These are phyloP conservation scores for Eurystomus glaucurus DNA, from an alignment of 2,797 vertebrate species.

Conservation along the genomic window DNA sequence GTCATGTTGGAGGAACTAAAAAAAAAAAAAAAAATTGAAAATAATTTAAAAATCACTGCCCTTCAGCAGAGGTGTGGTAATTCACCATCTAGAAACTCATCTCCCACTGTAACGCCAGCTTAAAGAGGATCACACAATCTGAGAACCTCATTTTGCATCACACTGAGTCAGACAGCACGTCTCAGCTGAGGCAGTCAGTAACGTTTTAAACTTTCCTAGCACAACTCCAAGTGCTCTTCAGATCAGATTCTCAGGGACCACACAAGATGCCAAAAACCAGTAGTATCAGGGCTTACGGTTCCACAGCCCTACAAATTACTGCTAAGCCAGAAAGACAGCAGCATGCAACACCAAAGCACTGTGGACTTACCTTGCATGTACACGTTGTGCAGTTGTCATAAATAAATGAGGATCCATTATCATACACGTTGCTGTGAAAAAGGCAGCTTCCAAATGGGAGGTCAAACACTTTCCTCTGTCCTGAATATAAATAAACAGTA, in stretches of 20 bases:
- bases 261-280: constrained; percentile 11
- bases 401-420: constrained; percentile 90
- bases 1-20: neutral
- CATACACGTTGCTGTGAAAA: constrained; percentile 95
- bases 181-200: neutral
- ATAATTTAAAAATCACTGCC: neutral
- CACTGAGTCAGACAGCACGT: neutral
- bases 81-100: neutral
- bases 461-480: constrained; percentile 98
- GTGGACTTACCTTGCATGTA: constrained; percentile 88
- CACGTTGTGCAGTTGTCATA: constrained; percentile 94
- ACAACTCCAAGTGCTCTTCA: constrained; percentile 1
- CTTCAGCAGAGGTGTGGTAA: neutral
- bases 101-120: neutral
- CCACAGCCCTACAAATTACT: neutral
- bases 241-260: neutral
- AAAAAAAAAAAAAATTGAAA: neutral
- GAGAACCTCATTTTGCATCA: neutral
- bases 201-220: neutral
- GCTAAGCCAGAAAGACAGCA: neutral
- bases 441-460: constrained; percentile 94
- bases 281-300: neutral
- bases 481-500: constrained; percentile 79
- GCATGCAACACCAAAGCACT: neutral
- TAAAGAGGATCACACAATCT: neutral